Evolutionary conservation across 53 echinoderm and acorn worm genomes (phyloP).

Genomic region (Astropecten irregularis): DNA sequence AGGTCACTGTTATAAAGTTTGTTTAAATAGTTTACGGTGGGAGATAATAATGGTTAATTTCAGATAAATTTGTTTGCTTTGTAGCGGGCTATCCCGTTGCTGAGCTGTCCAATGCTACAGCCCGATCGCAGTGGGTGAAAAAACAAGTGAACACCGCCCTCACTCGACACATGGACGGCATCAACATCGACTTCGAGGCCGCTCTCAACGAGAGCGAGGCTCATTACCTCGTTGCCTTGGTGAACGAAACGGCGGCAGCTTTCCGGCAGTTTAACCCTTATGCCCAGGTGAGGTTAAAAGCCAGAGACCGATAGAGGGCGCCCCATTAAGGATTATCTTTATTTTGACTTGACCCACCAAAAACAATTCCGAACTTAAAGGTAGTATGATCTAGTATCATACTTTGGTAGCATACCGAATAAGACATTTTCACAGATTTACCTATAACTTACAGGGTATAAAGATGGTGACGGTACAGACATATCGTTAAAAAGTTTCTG

Average conservation of each 20-base stretch:
- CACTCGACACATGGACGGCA: slow-evolving; percentile 41
- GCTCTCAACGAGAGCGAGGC: not conserved
- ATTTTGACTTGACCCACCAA: not conserved
- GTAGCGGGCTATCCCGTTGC: slow-evolving; percentile 7
- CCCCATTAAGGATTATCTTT: too few species aligned
- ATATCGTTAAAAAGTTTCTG: not conserved
- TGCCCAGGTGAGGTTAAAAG: not conserved
- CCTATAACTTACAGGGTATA: too few species aligned
- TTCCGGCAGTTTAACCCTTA: not conserved
- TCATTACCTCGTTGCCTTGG: not conserved
- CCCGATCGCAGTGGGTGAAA: slow-evolving; percentile 4
- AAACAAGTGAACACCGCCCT: slow-evolving; percentile 2
- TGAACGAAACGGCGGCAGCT: slow-evolving; percentile 23
- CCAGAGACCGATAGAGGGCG: too few species aligned
- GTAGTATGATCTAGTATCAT: too few species aligned
- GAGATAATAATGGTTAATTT: not conserved
- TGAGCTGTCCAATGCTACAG: slow-evolving; percentile 3
- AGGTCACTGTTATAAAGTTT: not conserved
- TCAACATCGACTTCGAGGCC: slow-evolving; percentile 38
- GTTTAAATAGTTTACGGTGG: not conserved
- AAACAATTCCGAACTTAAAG: not conserved
- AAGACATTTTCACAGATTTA: too few species aligned
- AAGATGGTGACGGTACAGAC: not conserved
- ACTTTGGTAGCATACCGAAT: too few species aligned
- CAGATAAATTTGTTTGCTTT: not conserved